Conservation (phyloP, 2,113 vertebrate species). For the Prolemur simus region DNA sequence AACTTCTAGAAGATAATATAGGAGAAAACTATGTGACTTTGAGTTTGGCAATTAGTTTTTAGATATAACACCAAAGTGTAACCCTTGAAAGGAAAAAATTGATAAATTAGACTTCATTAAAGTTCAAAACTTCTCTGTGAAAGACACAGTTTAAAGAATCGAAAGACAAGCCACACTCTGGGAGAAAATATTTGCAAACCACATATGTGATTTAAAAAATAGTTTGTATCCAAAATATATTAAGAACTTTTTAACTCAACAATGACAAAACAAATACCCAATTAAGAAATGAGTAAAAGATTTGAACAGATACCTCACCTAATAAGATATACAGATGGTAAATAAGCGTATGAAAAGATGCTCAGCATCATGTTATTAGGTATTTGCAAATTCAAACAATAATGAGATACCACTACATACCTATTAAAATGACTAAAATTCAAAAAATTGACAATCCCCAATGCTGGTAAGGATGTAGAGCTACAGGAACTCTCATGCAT, state of each 20-base stretch:
- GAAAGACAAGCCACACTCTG: background rate
- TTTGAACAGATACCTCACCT: background rate
- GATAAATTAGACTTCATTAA: background rate
- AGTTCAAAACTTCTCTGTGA: background rate
- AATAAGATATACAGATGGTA: background rate
- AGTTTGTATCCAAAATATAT: background rate
- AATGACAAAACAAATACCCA: background rate
- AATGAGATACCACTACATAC: background rate
- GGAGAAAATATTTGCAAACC: background rate
- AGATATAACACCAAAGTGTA: background rate
- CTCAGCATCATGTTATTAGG: background rate
- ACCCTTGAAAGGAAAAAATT: background rate
- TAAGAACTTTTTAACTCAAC: background rate
- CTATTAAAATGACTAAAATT: background rate
- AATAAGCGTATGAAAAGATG: background rate
- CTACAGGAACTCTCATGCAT: background rate
- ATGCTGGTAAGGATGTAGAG: background rate
- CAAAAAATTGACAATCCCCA: background rate
- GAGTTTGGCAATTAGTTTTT: background rate
- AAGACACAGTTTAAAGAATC: background rate
- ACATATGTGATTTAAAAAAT: background rate
- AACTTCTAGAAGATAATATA: background rate
- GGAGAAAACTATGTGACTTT: background rate
- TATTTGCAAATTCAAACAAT: background rate
- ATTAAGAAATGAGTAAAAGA: background rate